These are phyloP conservation scores for Grapholita molesta DNA, from an alignment of 1,140 invertebrate genomes.

Conservation along the genomic window DNA sequence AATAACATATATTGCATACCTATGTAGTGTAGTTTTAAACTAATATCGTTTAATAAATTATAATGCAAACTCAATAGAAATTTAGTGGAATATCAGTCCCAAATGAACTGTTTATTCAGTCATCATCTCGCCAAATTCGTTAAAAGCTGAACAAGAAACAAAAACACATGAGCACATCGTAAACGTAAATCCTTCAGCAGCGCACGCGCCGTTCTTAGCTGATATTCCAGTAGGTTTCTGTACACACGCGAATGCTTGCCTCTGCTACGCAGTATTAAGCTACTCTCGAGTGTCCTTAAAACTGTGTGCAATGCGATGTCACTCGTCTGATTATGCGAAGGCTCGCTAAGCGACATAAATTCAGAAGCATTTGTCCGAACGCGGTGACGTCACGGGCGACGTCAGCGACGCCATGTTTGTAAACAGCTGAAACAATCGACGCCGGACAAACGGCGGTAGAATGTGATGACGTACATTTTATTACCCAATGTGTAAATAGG, in stretches of 20 bases:
- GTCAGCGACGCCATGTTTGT: not conserved
- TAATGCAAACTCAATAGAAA: not conserved
- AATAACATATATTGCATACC: no score
- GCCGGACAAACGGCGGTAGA: slow-evolving; percentile 8
- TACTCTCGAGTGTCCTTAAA: not conserved
- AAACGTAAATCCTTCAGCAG: not conserved
- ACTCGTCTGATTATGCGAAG: not conserved
- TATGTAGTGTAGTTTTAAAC: no score
- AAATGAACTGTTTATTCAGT: not conserved
- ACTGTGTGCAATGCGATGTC: not conserved
- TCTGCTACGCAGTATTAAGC: not conserved
- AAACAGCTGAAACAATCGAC: slow-evolving; percentile 15
- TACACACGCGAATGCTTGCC: not conserved
- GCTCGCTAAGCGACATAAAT: not conserved
- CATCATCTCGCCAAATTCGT: not conserved
- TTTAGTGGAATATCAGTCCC: not conserved
- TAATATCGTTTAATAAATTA: no score
- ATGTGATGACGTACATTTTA: slow-evolving; percentile 9
- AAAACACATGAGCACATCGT: not conserved
- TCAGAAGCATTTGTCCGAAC: not conserved
- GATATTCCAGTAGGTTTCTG: not conserved
- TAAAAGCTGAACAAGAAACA: not conserved
- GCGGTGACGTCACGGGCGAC: not conserved
- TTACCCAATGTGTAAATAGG: not conserved
- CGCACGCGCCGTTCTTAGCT: not conserved